These are phyloP conservation scores for Ramazzottius varieornatus DNA, from an alignment of 2,888 invertebrate genomes.

Conservation along the genomic window DNA sequence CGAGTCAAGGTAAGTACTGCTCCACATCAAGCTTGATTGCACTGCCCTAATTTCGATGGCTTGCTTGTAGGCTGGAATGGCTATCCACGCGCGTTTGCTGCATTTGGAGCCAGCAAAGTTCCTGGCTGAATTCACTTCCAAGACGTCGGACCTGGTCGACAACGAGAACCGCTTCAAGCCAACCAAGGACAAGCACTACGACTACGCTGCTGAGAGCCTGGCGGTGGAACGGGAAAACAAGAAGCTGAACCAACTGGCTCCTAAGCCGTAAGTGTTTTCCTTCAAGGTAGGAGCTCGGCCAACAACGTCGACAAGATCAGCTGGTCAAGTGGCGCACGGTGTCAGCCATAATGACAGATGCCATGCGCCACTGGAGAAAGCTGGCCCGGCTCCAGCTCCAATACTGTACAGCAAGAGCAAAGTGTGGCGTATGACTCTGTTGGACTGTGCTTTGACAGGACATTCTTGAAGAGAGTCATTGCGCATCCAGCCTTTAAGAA, in stretches of 20 bases:
- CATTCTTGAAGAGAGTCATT: slow-evolving; percentile 80
- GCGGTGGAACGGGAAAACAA: slow-evolving; percentile 50
- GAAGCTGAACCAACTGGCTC: slow-evolving; percentile 40
- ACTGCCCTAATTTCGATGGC: background rate
- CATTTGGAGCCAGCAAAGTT: slow-evolving; percentile 87
- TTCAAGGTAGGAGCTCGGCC: no score
- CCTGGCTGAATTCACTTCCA: slow-evolving; percentile 69
- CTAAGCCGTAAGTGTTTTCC: background rate
- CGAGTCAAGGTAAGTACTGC: slow-evolving; percentile 57
- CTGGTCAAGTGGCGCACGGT: no score
- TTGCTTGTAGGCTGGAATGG: slow-evolving; percentile 17
- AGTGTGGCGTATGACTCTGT: no score
- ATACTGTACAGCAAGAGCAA: no score
- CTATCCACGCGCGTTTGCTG: slow-evolving; percentile 38
- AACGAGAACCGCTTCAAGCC: slow-evolving; percentile 69
- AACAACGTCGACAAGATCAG: no score
- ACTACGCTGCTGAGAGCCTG: slow-evolving; percentile 51
- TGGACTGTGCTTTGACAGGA: slow-evolving; percentile 19
- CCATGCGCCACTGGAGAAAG: no score
- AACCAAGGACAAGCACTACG: slow-evolving; percentile 63
- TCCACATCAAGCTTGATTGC: slow-evolving; percentile 30
- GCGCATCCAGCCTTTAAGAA: slow-evolving; percentile 93
- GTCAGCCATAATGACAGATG: no score
- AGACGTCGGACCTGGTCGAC: slow-evolving; percentile 67
- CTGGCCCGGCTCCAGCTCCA: no score